Evolutionary conservation across 1,140 invertebrate genomes (phyloP).

Genomic region (Hermetia illucens): DNA sequence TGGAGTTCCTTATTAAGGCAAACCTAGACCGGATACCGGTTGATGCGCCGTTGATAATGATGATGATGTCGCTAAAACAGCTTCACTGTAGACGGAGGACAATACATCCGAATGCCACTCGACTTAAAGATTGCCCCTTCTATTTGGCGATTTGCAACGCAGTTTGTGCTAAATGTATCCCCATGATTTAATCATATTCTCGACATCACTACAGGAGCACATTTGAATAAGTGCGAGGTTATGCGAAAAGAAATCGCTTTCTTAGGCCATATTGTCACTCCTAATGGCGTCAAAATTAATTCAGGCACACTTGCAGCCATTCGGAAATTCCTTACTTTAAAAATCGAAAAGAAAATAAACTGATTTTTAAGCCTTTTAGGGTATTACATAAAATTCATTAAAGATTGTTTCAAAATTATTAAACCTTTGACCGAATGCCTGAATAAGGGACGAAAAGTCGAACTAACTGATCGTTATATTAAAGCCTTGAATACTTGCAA

Average conservation of each 20-base stretch:
- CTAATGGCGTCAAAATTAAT: slow-evolving; percentile 8
- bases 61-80: no score
- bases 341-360: slow-evolving; percentile 12
- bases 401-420: slow-evolving; percentile 14
- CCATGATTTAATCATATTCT: slow-evolving; percentile 6
- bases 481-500: slow-evolving; percentile 15
- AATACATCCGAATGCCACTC: no score
- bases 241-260: slow-evolving; percentile 15
- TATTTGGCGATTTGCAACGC: no score
- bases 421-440: slow-evolving; percentile 12
- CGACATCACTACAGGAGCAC: slow-evolving; percentile 12
- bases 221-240: slow-evolving; percentile 15
- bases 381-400: slow-evolving; percentile 12
- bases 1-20: no score
- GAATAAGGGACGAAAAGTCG: slow-evolving; percentile 12
- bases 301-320: slow-evolving; percentile 9
- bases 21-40: no score
- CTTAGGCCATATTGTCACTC: slow-evolving; percentile 13
- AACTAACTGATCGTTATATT: slow-evolving; percentile 11
- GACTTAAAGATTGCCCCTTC: no score
- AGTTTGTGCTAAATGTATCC: no score
- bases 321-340: slow-evolving; percentile 9
- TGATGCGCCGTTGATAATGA: no score
- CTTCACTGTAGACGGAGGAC: no score
- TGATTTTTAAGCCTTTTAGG: slow-evolving; percentile 14